Base-by-base conservation (phyloP, 2,113 vertebrate species). In the Brachirus orientalis region DNA sequence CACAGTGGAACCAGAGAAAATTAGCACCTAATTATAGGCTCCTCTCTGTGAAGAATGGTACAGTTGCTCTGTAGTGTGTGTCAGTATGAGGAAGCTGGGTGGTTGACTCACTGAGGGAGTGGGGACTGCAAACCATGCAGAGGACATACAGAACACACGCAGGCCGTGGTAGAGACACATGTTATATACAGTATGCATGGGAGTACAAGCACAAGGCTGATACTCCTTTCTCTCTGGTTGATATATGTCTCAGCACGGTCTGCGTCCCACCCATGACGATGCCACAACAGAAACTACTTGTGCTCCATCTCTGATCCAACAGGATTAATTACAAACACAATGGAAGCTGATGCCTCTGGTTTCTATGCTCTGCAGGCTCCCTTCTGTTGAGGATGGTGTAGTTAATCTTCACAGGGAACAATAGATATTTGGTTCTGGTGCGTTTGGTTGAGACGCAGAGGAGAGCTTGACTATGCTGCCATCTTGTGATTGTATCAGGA, bases 11-110 rank as follows among this genome's bases (percentile, higher is more conserved):
- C 79, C 51, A 79, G 84, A 86, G 81, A 88, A 85, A 90, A 90
- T 87, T 84, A 90, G 79, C 82, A 68, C 85, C 88, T 90, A 92
- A 92, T 92, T 90, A 90, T 92, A 90, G 89, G 75, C 75, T 82
- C 60, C 75, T 74, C 76, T 88, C 84, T 78, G 72, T 82, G 84
- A 91, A 80, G 87, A 81, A 86, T 81, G 83, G 80, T 72, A 46
- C 65, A 58, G 77, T 76, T 79, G 78, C 62, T 60, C 50, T 17
- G 56, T 83, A 69, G 72, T 77, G 80, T 75, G 83, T 88, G 84
- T 83, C 79, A 77, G 72, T 1, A 11, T 78, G 82, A 75, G 82
- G 81, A 79, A 85, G 82, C 77, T 77, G 80, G 64, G 40, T 84
- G 79, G 78, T 72, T 86, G 86, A 86, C 51, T 86, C 87, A 82